Evolutionary conservation across 64 coral and sea anemone species (phyloP), one percentile per base, ranked within the genome.

Genomic region (Dendrophyllia cribrosa): DNA sequence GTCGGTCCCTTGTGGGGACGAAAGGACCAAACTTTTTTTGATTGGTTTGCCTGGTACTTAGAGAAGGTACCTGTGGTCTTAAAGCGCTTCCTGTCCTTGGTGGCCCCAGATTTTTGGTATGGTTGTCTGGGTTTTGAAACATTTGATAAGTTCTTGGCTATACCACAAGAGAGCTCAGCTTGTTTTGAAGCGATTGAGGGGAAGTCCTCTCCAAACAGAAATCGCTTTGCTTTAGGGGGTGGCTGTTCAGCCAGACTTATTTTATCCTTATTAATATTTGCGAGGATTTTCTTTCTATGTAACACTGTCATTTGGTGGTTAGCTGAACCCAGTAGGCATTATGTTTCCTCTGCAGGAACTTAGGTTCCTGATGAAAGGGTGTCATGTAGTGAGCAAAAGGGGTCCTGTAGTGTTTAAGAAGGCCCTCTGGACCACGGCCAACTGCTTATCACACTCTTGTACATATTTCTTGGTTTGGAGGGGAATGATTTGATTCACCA

Each of bases 311-410:
- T 5, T 72, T 91, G 89, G 58, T 68, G 59, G 55, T 64, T 92
- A 8, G 89, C 70, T 62, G 79, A 75, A 50, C 69, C 79, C 25
- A 85, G 70, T 10, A 92, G 70, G 67, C 89, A 84, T 49, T 75
- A 72, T 55, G 51, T 70, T 34, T 92, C 79, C 56, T 81, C 23
- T 46, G 51, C 12, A 7, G 12, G 20, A 85, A 71, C 20, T 52
- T 81, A 2, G 59, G 10, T 53, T 56, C 51, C 77, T 69, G 75
- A 69, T 9, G 58, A 68, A 21, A 91, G 89, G 17, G 70, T 24
- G 23, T 91, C 89, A 75, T 91, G 89, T 62, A 91, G 43, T 9
- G 63, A 47, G 58, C 89, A n/a, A 84, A 12, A 91, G 52, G 70
- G 89, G 78, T 16, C 43, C 86, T 52, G 75, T 79, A 16, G 75